Percentiles rank a stretch among this genome's conserved stretches.
These are phyloP conservation scores for Bungarus multicinctus DNA, from an alignment of 2,113 vertebrate genomes.

Conservation along the genomic window DNA sequence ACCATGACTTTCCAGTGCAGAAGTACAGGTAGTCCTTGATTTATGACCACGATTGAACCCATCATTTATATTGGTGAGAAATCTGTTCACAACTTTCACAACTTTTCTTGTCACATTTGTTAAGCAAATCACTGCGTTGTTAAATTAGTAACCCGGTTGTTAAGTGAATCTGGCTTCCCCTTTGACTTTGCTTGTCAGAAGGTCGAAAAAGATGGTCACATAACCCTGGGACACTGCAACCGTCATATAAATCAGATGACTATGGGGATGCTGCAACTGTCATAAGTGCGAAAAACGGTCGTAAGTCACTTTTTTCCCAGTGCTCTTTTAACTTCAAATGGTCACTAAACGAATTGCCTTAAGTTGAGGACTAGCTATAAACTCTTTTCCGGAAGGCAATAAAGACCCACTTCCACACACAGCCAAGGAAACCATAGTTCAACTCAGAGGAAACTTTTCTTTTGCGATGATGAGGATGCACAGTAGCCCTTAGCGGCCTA, in stretches of 20 bases:
- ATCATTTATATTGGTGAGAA: not conserved
- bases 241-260: not conserved
- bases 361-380: not conserved
- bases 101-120: not conserved
- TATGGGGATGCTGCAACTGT: not conserved
- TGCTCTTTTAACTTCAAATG: not conserved
- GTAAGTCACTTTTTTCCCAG: not conserved
- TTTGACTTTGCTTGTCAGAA: not conserved
- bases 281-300: not conserved
- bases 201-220: not conserved
- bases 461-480: not conserved
- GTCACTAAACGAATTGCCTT: not conserved
- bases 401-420: not conserved
- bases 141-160: not conserved
- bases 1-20: not conserved
- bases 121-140: not conserved
- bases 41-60: not conserved
- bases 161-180: not conserved
- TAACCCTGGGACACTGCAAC: not conserved
- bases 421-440: not conserved
- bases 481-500: not conserved
- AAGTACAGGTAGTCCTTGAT: not conserved
- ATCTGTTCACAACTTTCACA: not conserved
- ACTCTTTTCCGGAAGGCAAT: not conserved
- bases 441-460: not conserved